phyloP scores from a whole-genome alignment of 2,888 invertebrate genomes.

The Antitype chi region DNA sequence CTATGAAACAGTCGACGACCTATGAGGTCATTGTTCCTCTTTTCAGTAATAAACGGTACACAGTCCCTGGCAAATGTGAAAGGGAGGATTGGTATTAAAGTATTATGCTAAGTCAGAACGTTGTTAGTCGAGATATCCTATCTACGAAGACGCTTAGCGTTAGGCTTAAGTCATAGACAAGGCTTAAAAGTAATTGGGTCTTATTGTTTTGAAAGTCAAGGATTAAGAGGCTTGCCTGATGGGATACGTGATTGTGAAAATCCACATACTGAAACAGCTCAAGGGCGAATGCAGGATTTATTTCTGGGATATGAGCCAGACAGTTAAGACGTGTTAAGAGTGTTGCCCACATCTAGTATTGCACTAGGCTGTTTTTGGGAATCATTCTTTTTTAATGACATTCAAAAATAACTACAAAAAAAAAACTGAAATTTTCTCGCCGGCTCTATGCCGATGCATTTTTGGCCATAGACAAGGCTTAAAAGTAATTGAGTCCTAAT shows the following conservation, averaged over 20 bases:
- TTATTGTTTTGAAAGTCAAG: not conserved
- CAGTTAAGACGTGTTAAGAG: no score
- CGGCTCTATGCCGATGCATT: no score
- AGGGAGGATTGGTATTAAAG: conserved; percentile 6
- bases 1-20: conserved; percentile 27
- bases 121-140: conserved; percentile 1
- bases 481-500: conserved; percentile 7
- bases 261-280: not conserved
- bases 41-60: conserved; percentile 7
- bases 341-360: no score
- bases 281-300: no score
- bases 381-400: no score
- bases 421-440: no score
- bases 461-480: conserved; percentile 4
- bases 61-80: not conserved
- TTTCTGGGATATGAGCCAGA: no score
- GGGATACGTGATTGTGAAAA: not conserved
- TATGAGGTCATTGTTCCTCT: conserved; percentile 22
- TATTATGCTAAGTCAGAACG: not conserved
- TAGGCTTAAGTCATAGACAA: conserved; percentile 14
- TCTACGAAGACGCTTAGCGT: not conserved
- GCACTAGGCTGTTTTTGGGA: no score
- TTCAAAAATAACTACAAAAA: no score
- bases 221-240: conserved; percentile 1
- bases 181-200: conserved; percentile 22